Evolutionary conservation across 2,888 invertebrate species (phyloP), one percentile per base, ranked within the genome.

Genomic region (Chironomus tentans): DNA sequence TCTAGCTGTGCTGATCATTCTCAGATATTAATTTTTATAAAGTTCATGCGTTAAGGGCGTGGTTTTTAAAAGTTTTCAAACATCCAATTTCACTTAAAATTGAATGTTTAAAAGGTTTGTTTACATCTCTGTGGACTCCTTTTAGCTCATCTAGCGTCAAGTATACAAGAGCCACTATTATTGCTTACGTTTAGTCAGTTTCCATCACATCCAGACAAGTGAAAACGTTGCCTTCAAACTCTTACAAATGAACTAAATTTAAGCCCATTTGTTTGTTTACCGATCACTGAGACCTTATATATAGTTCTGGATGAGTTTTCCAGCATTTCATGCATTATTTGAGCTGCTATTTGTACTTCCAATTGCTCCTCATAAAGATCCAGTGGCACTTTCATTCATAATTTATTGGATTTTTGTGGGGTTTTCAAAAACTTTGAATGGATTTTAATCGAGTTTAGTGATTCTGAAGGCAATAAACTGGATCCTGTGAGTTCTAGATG

Each of bases 381-480:
- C 74, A 74, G 68, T 22, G 28, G 10, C 22, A n/a, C 74, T 74
- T 74, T 74, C 22, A 48, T 47, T 74, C 74, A 65, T 22, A 24
- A 74, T 24, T 74, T 74, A 2, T 7, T 2, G 2, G 13, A 7
- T 24, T 74, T 68, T 22, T 18, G 21, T 68, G 21, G 68, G 38
- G 12, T 65, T 74, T 74, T 48, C 47, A 18, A 46, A 10, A 12
- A 47, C 15, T 68, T 74, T 68, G 15, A 15, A 38, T 13, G 6
- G 4, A 38, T 28, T 13, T 28, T 15, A 15, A 28, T 10, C 69
- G 28, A 5, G 4, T 15, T 69, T 69, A 3, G 10, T 38, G 69
- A 10, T 46, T 13, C n/a, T 46, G 2, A 7, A 18, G 2, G n/a
- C 4, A 10, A 18, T 22, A n/a, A 2, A 3, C 13, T 65, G 47